These are phyloP conservation scores for Riparia riparia DNA, from an alignment of 2,113 vertebrate species.

Conservation along the genomic window DNA sequence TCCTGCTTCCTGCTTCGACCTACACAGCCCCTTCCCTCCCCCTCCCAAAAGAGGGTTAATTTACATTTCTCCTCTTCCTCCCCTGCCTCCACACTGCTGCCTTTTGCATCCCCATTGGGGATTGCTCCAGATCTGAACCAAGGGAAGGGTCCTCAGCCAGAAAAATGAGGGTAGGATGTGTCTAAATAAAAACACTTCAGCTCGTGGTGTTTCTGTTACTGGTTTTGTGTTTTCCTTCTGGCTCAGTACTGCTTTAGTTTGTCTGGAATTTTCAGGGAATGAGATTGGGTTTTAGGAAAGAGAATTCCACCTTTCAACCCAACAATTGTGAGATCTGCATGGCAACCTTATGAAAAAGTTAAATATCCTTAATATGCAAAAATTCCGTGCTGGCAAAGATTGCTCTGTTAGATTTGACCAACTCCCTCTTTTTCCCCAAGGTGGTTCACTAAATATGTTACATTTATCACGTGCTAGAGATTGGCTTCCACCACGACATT, in stretches of 20 bases:
- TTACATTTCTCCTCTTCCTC: slow-evolving; percentile 5
- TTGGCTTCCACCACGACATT: neutral
- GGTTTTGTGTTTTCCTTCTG: neutral
- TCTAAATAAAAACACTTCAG: neutral
- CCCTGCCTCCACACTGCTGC: neutral
- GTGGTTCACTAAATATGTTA: neutral
- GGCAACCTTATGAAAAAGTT: neutral
- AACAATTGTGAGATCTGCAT: neutral
- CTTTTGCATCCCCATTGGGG: neutral
- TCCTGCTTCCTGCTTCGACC: neutral
- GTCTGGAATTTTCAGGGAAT: neutral
- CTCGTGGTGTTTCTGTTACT: neutral
- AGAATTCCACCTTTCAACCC: neutral
- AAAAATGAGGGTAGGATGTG: neutral
- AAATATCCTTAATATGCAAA: neutral
- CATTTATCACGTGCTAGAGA: neutral
- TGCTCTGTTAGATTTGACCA: neutral
- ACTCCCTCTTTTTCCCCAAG: neutral
- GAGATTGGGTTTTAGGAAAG: neutral
- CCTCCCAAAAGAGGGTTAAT: neutral
- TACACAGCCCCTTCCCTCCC: neutral
- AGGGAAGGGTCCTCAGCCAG: neutral
- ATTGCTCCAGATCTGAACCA: neutral
- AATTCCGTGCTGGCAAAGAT: neutral
- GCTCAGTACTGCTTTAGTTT: neutral